Conservation (phyloP, 1,140 invertebrate species). For the Ceratina calcarata region DNA sequence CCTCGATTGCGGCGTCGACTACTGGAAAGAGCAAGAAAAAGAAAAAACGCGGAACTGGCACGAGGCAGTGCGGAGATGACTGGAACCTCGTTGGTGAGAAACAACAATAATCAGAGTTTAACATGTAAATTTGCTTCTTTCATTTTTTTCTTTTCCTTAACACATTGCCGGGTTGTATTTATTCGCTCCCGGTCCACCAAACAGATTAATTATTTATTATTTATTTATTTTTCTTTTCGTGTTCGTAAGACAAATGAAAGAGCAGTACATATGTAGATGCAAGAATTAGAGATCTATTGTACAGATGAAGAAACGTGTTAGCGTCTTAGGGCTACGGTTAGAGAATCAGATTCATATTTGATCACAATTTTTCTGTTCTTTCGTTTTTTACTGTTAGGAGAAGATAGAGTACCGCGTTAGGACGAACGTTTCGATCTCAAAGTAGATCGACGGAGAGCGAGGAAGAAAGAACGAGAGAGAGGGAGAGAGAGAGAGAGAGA, state of each 20-base stretch:
- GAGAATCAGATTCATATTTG: slow-evolving; percentile 24
- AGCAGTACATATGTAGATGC: neutral
- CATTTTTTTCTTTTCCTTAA: slow-evolving; percentile 65
- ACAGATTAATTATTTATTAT: neutral
- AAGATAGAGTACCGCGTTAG: slow-evolving; percentile 50
- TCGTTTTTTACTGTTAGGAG: slow-evolving; percentile 46
- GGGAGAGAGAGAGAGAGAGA: too few relatives aligned
- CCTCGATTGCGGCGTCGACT: slow-evolving; percentile 49
- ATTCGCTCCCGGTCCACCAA: slow-evolving; percentile 9
- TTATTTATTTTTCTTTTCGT: slow-evolving; percentile 9
- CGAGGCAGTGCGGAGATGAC: slow-evolving; percentile 78
- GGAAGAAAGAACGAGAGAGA: neutral
- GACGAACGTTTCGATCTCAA: slow-evolving; percentile 37
- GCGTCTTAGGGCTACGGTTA: slow-evolving; percentile 16
- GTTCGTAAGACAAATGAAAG: neutral
- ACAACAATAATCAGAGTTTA: slow-evolving; percentile 74
- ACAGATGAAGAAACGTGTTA: neutral
- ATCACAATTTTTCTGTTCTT: slow-evolving; percentile 51
- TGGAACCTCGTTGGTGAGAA: slow-evolving; percentile 82
- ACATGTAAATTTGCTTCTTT: slow-evolving; percentile 71
- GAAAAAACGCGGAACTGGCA: slow-evolving; percentile 78
- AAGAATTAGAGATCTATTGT: slow-evolving; percentile 10
- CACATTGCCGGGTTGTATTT: slow-evolving; percentile 32
- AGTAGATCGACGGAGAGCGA: slow-evolving; percentile 43
- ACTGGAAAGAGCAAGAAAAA: slow-evolving; percentile 78